Conservation (phyloP, 1,140 invertebrate species). For the Pantala flavescens region DNA sequence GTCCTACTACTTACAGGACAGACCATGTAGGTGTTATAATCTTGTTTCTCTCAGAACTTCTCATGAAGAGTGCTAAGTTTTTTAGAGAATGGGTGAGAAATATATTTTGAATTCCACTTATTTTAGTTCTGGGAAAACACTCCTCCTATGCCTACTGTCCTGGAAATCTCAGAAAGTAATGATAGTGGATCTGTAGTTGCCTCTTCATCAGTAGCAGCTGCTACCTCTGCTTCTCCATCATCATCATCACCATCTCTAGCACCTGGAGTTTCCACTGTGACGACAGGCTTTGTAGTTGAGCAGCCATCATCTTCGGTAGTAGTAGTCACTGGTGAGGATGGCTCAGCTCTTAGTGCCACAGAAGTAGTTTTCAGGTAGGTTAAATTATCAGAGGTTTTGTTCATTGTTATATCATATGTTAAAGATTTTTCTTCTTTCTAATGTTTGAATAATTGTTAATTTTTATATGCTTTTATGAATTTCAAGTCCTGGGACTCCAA, state of each 20-base stretch:
- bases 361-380: constrained; percentile 21
- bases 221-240: not conserved
- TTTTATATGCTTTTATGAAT: constrained; percentile 14
- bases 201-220: constrained; percentile 32
- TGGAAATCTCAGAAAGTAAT: constrained; percentile 44
- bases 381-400: constrained; percentile 12
- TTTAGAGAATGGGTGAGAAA: too few relatives aligned
- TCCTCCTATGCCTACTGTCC: constrained; percentile 51
- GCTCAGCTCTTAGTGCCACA: not conserved
- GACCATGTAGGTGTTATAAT: too few relatives aligned
- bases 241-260: not conserved
- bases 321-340: not conserved
- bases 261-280: not conserved
- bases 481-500: constrained; percentile 18
- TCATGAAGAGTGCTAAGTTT: too few relatives aligned
- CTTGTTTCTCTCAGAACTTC: too few relatives aligned
- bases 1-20: too few relatives aligned
- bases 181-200: constrained; percentile 38
- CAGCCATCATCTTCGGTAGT: not conserved
- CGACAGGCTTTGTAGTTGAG: not conserved
- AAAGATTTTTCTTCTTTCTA: too few relatives aligned
- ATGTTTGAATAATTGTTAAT: too few relatives aligned
- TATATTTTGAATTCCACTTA: too few relatives aligned
- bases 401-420: too few relatives aligned
- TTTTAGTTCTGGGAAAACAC: constrained; percentile 59